Conservation (phyloP, 2,113 vertebrate species). For the Myrmecophaga tridactyla region DNA sequence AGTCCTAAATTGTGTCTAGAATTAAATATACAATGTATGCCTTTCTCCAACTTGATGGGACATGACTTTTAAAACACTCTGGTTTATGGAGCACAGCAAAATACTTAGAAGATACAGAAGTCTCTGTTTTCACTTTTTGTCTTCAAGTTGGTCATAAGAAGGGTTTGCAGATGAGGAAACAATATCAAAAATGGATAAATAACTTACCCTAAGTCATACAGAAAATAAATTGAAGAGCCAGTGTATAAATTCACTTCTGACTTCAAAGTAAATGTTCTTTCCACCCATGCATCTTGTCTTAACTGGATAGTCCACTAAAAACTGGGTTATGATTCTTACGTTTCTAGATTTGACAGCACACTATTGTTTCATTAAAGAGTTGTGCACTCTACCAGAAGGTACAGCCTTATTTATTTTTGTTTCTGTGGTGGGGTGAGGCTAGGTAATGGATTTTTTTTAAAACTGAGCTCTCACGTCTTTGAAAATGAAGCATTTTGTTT, state of each 20-base stretch:
- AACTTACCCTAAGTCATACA: background rate
- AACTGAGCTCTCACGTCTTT: conserved; percentile 68
- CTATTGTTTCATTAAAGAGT: conserved; percentile 52
- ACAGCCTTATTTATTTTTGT: conserved; percentile 54
- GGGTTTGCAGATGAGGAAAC: conserved; percentile 18
- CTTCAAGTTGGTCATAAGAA: background rate
- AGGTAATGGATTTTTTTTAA: conserved; percentile 16
- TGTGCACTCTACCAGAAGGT: background rate
- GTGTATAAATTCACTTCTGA: conserved; percentile 28
- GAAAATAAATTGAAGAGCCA: conserved; percentile 3
- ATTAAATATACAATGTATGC: background rate
- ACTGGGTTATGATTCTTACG: background rate
- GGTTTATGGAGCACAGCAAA: background rate
- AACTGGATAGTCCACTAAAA: background rate
- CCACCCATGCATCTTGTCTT: background rate
- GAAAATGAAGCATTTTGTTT: conserved; percentile 75
- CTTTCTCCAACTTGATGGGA: background rate
- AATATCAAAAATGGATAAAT: conserved; percentile 12
- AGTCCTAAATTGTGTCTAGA: background rate
- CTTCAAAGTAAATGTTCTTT: conserved; percentile 37
- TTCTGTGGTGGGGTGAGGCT: conserved; percentile 17
- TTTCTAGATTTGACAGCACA: conserved; percentile 45
- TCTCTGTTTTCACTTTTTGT: background rate
- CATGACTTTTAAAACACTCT: background rate
- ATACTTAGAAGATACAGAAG: background rate